Conservation (phyloP, 2,797 vertebrate genomes). For the Alosa sapidissima region DNA sequence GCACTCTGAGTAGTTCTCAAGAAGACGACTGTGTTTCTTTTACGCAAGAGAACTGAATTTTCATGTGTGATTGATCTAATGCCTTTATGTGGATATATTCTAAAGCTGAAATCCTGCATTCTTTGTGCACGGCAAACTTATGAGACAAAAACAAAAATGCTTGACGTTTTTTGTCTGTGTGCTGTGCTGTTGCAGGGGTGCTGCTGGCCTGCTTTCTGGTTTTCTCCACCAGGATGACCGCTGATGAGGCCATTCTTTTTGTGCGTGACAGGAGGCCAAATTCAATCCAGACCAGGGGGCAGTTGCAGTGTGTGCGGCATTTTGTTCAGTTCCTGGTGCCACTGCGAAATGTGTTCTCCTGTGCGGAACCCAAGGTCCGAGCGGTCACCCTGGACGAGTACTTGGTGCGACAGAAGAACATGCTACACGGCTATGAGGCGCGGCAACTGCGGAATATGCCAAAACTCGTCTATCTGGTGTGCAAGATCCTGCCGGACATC, state of each 20-base stretch:
- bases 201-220: slow-evolving; percentile 92
- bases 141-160: neutral
- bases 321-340: slow-evolving; percentile 91
- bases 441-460: slow-evolving; percentile 86
- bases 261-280: slow-evolving; percentile 91
- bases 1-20: neutral
- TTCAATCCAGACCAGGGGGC: slow-evolving; percentile 92
- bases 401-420: slow-evolving; percentile 87
- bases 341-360: slow-evolving; percentile 86
- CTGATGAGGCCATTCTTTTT: slow-evolving; percentile 91
- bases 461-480: slow-evolving; percentile 87
- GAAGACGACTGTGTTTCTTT: neutral
- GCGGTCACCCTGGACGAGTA: slow-evolving; percentile 86
- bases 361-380: slow-evolving; percentile 78
- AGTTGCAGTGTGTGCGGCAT: slow-evolving; percentile 86
- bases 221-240: slow-evolving; percentile 88
- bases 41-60: neutral
- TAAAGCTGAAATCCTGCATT: too few species aligned
- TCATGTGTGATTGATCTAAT: neutral
- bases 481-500: slow-evolving; percentile 84
- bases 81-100: too few species aligned
- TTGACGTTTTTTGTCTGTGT: neutral
- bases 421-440: slow-evolving; percentile 90
- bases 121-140: neutral
- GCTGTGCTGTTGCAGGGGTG: slow-evolving; percentile 77